Evolutionary conservation across 2,888 invertebrate genomes (phyloP).

Genomic region (Drosophila longiperda): DNA sequence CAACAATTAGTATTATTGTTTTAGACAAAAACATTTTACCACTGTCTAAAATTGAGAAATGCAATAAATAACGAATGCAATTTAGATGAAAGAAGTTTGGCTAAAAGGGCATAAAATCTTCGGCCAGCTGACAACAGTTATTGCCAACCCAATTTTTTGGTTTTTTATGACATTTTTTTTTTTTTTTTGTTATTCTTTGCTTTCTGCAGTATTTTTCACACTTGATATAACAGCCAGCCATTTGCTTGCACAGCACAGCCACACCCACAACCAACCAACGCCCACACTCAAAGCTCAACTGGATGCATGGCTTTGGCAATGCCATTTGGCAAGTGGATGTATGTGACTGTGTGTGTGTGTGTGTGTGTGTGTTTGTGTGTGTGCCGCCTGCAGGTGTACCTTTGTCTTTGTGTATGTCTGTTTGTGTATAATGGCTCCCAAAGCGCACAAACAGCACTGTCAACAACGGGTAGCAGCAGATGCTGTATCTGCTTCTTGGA

Average conservation of each 20-base stretch:
- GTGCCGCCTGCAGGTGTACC: constrained; percentile 15
- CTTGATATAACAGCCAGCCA: constrained; percentile 65
- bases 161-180: constrained; percentile 2
- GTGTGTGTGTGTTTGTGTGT: neutral
- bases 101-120: constrained; percentile 3
- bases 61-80: neutral
- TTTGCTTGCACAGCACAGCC: constrained; percentile 53
- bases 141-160: neutral
- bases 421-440: constrained; percentile 66
- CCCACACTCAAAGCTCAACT: constrained; percentile 11
- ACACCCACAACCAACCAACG: neutral
- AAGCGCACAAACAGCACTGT: constrained; percentile 68
- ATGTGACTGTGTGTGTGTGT: neutral
- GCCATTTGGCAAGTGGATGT: constrained; percentile 31
- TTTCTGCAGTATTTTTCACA: constrained; percentile 64
- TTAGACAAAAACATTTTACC: neutral
- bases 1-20: neutral
- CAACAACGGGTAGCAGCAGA: constrained; percentile 47
- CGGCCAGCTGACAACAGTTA: neutral
- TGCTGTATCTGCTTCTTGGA: constrained; percentile 26
- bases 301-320: constrained; percentile 52
- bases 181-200: constrained; percentile 12
- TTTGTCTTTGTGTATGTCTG: constrained; percentile 3
- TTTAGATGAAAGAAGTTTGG: neutral
- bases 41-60: neutral